Evolutionary conservation across 2,113 vertebrate genomes (phyloP).

Genomic region (Macroglossus sobrinus): DNA sequence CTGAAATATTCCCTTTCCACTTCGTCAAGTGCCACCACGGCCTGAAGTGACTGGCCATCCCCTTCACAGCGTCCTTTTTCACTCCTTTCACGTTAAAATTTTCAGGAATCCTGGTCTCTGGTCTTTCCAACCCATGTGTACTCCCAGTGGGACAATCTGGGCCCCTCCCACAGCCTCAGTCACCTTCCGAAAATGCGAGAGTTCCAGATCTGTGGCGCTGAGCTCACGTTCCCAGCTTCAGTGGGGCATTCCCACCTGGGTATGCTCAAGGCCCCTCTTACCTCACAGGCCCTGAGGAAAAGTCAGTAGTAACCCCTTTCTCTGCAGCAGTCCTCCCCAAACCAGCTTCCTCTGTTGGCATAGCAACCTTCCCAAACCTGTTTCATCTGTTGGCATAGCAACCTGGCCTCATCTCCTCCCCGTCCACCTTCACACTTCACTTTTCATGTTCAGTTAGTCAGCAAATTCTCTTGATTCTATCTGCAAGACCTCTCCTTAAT

Average conservation of each 20-base stretch:
- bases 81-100: background rate
- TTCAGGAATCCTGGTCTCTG: background rate
- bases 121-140: background rate
- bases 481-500: background rate
- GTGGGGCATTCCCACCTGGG: too few relatives aligned
- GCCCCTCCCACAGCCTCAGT: rapidly evolving
- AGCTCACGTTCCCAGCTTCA: background rate
- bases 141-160: background rate
- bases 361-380: background rate
- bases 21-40: rapidly evolving
- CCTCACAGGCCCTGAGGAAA: background rate
- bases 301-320: background rate
- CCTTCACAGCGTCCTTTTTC: background rate
- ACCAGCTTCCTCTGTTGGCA: background rate
- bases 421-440: background rate
- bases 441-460: background rate
- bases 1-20: background rate
- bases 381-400: background rate
- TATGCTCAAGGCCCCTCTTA: background rate
- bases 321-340: background rate
- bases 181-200: background rate
- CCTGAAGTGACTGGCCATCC: background rate
- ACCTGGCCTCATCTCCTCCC: background rate
- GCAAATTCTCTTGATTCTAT: background rate
- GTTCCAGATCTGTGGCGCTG: background rate